Conservation (phyloP, 2,797 vertebrate species). For the Poeciliopsis presidionis region DNA sequence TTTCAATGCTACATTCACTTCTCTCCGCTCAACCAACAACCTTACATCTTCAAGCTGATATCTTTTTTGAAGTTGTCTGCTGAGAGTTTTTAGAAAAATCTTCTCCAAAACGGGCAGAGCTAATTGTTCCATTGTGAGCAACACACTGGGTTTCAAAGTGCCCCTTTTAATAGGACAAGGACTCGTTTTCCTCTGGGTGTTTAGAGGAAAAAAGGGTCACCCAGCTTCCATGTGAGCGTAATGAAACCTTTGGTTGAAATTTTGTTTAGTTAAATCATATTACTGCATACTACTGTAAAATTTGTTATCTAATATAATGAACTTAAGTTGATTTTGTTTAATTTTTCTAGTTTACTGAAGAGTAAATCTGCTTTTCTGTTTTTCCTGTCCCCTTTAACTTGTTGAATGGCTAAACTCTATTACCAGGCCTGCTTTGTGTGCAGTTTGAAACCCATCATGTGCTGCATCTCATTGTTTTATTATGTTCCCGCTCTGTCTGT, state of each 20-base stretch:
- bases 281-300: slow-evolving; percentile 27
- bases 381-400: slow-evolving; percentile 17
- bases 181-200: slow-evolving; percentile 85
- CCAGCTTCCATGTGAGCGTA: slow-evolving; percentile 67
- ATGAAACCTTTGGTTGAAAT: slow-evolving; percentile 69
- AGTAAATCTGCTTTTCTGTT: slow-evolving; percentile 11
- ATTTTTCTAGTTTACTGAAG: slow-evolving; percentile 22
- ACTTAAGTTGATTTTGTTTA: slow-evolving; percentile 29
- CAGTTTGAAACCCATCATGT: slow-evolving; percentile 41
- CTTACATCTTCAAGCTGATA: slow-evolving; percentile 19
- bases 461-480: slow-evolving; percentile 57
- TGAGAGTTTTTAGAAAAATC: slow-evolving; percentile 62
- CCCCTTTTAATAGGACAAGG: slow-evolving; percentile 86
- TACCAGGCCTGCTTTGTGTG: slow-evolving; percentile 23
- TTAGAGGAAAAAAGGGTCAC: slow-evolving; percentile 77
- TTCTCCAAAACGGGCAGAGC: slow-evolving; percentile 63
- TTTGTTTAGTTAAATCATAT: slow-evolving; percentile 37
- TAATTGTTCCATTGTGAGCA: slow-evolving; percentile 76
- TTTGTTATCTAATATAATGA: slow-evolving; percentile 39
- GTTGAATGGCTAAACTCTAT: slow-evolving; percentile 19
- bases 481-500: slow-evolving; percentile 42
- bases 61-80: slow-evolving; percentile 23
- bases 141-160: slow-evolving; percentile 81
- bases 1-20: slow-evolving; percentile 4
- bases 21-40: background rate